Base-by-base conservation (phyloP, 2,797 vertebrate species). In the Tokudaia tokunoshimensis region DNA sequence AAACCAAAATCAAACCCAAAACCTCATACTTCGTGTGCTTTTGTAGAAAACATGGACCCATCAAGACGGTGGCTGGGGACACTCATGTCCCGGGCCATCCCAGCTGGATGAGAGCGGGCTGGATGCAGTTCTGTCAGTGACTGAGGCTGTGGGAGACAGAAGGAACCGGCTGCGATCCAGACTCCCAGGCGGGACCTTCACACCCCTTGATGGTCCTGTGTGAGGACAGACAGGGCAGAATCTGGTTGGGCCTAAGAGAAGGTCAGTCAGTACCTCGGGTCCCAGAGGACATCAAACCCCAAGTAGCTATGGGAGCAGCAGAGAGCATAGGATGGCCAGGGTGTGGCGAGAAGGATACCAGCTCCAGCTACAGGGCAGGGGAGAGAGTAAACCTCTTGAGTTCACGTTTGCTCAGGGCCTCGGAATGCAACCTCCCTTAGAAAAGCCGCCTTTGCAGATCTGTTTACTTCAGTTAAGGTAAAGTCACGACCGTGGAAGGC, bases 191-290 rank as follows among this genome's bases (percentile, higher is more conserved):
- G 15, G 84, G 5, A 10, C 55, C 76, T 17, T 47, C 1, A 1
- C 0, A 6, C 0, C 7, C 7, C 11, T 26, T 3, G 9, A 15
- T 12, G 1, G 4, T 24, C 17, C 47, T 2, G 22, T 5, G n/a
- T 44, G 20, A 61, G 7, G 37, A 26, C 24, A 10, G 29, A 31
- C 6, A 0, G 1, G 7, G 26, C 11, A 3, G 72, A 44, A 41
- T 59, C 44, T 29, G 41, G 47, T 0, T 8, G 44, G 88, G 79
- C 47, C 55, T 22, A 7, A 11, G 59, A 12, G 14, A 89, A 47
- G 80, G 37, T n/a, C 31, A 19, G 15, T 47, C 12, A 5, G 13
- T 7, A 6, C 4, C 52, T n/a, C 55, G 7, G 57, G 47, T 24
- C 1, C 24, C 70, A 34, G 47, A 61, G 34, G 12, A 5, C 37